Base-by-base conservation (phyloP, 1,140 invertebrate genomes). In the Bactericera cockerelli region DNA sequence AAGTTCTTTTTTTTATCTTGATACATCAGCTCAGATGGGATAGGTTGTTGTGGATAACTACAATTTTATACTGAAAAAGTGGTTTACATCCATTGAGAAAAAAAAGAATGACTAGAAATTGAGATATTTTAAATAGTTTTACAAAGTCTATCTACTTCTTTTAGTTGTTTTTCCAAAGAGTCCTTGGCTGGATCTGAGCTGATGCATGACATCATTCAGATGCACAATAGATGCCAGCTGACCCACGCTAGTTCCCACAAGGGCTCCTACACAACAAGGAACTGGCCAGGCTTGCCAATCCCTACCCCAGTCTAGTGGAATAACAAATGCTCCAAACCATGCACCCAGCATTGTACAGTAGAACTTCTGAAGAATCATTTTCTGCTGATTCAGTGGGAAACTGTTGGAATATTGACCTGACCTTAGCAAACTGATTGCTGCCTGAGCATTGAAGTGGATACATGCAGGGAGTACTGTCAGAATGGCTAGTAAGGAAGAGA, bases 261-360 rank as follows among this genome's bases (percentile, higher is more conserved):
- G 66, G n/a, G 83, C 80, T 55, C 85, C 85, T 8, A 81, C 71
- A 58, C 79, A 76, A 66, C 83, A 86, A 3, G 86, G 84, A 64
- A 87, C 80, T 1, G 87, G 87, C 87, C 87, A 89, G 57, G 70
- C 72, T 73, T 87, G 90, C 89, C 90, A 96, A 1, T 86, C 83
- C 60, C 83, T 77, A 70, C 94, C 87, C 92, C 92, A 96, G 70
- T 96, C 91, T 11, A 96, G 71, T 24, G 91, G 91, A 61, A 94
- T 89, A 0, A 89, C 82, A 62, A 88, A 77, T 24, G 89, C 86
- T 16, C 90, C 89, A 8, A 87, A 66, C 89, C 90, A 95, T 11
- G 88, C 81, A n/a, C 91, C 90, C 31, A 89, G 67, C 13, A 93
- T 65, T 16, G 83, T 80, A 11, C 42, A 39, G 10, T 54, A 56